Evolutionary conservation across 1,140 invertebrate genomes (phyloP).

Genomic region (Brachionus paranguensis): DNA sequence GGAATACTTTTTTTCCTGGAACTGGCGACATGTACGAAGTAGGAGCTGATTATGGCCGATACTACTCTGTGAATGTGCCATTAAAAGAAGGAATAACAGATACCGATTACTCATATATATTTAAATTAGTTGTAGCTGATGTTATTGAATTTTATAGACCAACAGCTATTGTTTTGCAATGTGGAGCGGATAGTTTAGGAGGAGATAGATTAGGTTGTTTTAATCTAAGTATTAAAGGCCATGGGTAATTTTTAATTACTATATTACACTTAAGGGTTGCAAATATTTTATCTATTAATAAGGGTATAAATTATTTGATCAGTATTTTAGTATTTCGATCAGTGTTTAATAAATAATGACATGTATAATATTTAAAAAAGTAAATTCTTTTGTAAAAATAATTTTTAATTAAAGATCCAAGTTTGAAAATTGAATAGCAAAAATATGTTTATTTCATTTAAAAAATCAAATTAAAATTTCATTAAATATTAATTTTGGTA

Average conservation of each 20-base stretch:
- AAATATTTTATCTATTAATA: too few relatives aligned
- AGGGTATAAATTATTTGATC: too few relatives aligned
- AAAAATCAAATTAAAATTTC: too few relatives aligned
- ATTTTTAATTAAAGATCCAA: too few relatives aligned
- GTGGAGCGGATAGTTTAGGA: constrained; percentile 93
- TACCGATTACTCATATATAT: constrained; percentile 63
- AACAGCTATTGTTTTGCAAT: constrained; percentile 80
- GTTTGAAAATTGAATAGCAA: too few relatives aligned
- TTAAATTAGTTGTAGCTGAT: constrained; percentile 82
- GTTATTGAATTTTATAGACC: constrained; percentile 96
- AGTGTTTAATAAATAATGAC: too few relatives aligned
- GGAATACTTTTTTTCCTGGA: constrained; percentile 56
- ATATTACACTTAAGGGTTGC: too few relatives aligned
- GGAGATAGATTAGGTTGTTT: constrained; percentile 86
- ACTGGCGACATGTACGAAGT: constrained; percentile 48
- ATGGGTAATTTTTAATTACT: constrained; percentile 59
- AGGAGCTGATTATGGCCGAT: constrained; percentile 70
- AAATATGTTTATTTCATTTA: too few relatives aligned
- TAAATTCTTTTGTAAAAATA: too few relatives aligned
- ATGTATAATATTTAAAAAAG: too few relatives aligned
- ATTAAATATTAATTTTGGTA: too few relatives aligned
- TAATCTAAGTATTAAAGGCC: constrained; percentile 78
- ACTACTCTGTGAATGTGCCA: constrained; percentile 94
- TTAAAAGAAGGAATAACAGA: constrained; percentile 94
- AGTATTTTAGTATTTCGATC: too few relatives aligned